These are phyloP conservation scores for Tapera naevia DNA, from an alignment of 2,797 vertebrate genomes.

Conservation along the genomic window DNA sequence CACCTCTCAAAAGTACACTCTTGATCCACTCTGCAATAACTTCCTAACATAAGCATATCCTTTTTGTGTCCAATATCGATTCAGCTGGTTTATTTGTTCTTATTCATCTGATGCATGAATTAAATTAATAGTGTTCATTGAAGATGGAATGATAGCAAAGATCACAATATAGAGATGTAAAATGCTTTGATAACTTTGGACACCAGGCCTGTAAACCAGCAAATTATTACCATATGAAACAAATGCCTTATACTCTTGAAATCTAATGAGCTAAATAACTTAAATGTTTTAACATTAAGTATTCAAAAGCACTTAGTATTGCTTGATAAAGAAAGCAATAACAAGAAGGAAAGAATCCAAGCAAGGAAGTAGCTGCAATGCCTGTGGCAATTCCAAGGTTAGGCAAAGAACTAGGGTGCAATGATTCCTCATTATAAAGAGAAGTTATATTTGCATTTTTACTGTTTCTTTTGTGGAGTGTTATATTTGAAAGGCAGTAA, in stretches of 20 bases:
- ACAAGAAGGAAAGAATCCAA: neutral
- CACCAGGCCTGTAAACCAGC: neutral
- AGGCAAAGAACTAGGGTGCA: neutral
- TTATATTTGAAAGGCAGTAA: constrained; percentile 11
- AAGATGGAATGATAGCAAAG: neutral
- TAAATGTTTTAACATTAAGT: constrained; percentile 14
- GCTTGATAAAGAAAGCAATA: constrained; percentile 46
- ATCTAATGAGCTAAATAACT: constrained; percentile 38
- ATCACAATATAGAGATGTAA: neutral
- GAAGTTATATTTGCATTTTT: constrained; percentile 59
- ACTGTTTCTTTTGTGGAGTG: constrained; percentile 33
- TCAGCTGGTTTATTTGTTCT: neutral
- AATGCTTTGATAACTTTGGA: neutral
- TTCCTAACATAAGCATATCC: neutral
- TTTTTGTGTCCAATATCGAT: neutral
- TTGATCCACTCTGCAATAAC: neutral
- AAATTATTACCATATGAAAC: neutral
- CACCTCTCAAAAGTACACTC: neutral
- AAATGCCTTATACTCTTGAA: constrained; percentile 18
- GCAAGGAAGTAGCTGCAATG: neutral
- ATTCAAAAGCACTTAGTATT: constrained; percentile 46
- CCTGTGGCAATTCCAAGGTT: neutral
- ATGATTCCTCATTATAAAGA: constrained; percentile 43
- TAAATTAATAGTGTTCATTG: neutral
- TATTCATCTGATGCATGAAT: neutral